Percentiles rank a stretch among this genome's conserved stretches.
Conservation (phyloP, 2,797 vertebrate genomes). For the Amphiprion clarkii region DNA sequence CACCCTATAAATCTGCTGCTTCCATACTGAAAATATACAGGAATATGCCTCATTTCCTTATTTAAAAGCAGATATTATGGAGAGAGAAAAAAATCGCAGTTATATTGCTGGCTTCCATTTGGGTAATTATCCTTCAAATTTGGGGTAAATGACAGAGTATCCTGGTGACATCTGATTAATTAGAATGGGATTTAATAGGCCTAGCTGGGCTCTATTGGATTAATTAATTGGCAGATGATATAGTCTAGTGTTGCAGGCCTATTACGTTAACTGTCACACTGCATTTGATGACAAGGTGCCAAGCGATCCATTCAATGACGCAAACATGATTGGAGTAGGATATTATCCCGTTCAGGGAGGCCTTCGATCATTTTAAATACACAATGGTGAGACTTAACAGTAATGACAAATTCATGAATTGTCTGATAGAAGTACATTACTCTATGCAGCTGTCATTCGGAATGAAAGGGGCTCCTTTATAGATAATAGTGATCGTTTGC, state of each 20-base stretch:
- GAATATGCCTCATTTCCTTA: constrained; percentile 49
- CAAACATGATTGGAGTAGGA: constrained; percentile 62
- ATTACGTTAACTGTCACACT: constrained; percentile 65
- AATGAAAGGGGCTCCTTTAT: constrained; percentile 25
- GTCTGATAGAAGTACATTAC: constrained; percentile 43
- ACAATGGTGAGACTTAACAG: constrained; percentile 34
- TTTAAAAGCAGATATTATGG: constrained; percentile 58
- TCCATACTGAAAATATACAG: constrained; percentile 30
- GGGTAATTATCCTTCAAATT: constrained; percentile 76
- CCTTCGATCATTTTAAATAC: constrained; percentile 62
- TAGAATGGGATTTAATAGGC: constrained; percentile 69
- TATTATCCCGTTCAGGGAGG: constrained; percentile 29
- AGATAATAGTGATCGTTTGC: constrained; percentile 20
- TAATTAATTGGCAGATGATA: constrained; percentile 76
- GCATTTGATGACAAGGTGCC: constrained; percentile 63
- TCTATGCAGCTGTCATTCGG: constrained; percentile 41
- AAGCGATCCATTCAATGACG: constrained; percentile 59
- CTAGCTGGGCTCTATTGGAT: constrained; percentile 63
- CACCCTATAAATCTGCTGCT: constrained; percentile 49
- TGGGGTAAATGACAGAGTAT: constrained; percentile 70
- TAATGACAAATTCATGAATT: constrained; percentile 49
- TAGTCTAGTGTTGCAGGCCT: constrained; percentile 52
- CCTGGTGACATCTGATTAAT: constrained; percentile 74
- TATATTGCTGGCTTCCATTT: constrained; percentile 59
- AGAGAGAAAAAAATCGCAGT: constrained; percentile 31